Evolutionary conservation across 2,113 vertebrate genomes (phyloP), one percentile per base, ranked within the genome.

Genomic region (Gambusia affinis): DNA sequence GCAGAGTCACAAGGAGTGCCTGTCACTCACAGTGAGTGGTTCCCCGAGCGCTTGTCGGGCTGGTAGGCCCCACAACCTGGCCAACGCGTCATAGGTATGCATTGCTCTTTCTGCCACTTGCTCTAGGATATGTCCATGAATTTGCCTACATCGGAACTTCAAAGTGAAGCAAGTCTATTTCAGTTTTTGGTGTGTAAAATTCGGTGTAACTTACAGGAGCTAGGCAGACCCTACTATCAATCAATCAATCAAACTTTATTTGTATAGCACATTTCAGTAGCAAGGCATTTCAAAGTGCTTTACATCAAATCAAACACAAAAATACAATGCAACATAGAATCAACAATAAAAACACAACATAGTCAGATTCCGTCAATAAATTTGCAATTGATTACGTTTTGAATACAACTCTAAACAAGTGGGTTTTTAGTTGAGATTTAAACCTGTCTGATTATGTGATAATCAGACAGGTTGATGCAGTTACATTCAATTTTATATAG

Each of bases 1-100:
- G 80, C 73, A 75, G 81, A 93, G 92, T 89, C 89, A 93, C 93
- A 94, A 91, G 89, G 61, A 81, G 93, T 91, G 92, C 82, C 81
- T 93, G 94, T 94, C 94, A 95, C 69, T 95, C 94, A 94, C 39
- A 66, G 6, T 0, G 3, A 87, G 77, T 87, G 81, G 74, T 71
- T 81, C 88, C 84, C 79, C 88, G 92, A 91, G 85, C 89, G 84
- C 84, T 78, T 47, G 83, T 64, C 80, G 70, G 60, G 65, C 76
- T 73, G 19, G 65, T 33, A 39, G 75, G 60, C 79, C 47, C 30
- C 42, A 75, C 69, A 83, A 87, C 64, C 79, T 71, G 80, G 75
- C 37, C 28, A 57, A 64, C 73, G 68, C 71, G 28, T 87, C 89
- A 90, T 91, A 92, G 91, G 85, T 91, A 86, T 83, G 84, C 68